Percentiles rank a stretch among this genome's conserved stretches.
These are phyloP conservation scores for Ips typographus DNA, from an alignment of 1,140 invertebrate species.

Conservation along the genomic window DNA sequence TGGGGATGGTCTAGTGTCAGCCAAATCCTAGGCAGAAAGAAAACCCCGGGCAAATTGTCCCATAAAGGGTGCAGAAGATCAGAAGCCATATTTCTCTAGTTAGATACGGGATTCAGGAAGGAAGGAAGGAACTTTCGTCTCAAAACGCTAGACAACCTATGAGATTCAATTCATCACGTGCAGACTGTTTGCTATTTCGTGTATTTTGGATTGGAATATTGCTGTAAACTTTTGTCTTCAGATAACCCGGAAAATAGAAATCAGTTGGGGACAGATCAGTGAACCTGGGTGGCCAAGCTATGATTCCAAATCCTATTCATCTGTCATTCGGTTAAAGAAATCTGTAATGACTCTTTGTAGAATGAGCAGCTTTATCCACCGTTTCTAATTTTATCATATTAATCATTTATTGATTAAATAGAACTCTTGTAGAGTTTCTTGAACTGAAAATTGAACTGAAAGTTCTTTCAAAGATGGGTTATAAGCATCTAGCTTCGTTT, in stretches of 20 bases:
- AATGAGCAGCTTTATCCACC: background rate
- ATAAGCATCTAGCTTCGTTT: constrained; percentile 4
- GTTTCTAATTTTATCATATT: background rate
- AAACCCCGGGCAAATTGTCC: too few species aligned
- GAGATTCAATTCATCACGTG: background rate
- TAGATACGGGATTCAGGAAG: too few species aligned
- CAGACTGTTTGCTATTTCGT: background rate
- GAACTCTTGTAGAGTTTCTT: constrained; percentile 3
- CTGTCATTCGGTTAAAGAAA: background rate
- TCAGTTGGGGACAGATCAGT: background rate
- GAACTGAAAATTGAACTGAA: background rate
- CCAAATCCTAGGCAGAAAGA: too few species aligned
- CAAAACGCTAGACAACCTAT: too few species aligned
- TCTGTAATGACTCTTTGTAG: constrained; percentile 1
- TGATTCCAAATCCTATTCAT: constrained; percentile 2
- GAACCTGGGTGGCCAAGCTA: background rate
- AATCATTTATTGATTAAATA: background rate
- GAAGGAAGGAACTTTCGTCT: too few species aligned
- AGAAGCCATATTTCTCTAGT: too few species aligned
- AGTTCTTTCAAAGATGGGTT: background rate
- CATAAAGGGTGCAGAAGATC: too few species aligned
- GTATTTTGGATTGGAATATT: background rate
- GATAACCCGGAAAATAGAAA: background rate
- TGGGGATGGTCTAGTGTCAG: too few species aligned
- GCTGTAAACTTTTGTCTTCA: constrained; percentile 1